A percentile compares a stretch with the other conserved stretches of the same genome.
Conservation (phyloP, 2,888 invertebrate species). For the Hermodice carunculata region DNA sequence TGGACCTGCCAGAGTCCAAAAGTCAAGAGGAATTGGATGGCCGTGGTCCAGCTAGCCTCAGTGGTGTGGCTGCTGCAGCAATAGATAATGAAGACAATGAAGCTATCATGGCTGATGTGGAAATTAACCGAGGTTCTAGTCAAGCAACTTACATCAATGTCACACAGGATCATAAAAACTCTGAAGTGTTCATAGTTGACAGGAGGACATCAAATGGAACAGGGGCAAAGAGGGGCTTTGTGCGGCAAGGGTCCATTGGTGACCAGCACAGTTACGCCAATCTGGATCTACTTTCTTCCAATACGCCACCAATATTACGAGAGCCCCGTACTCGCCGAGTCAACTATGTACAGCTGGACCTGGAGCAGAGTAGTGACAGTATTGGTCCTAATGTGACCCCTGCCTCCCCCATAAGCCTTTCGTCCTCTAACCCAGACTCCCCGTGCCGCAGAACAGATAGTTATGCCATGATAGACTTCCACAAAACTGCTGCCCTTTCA, state of each 20-base stretch:
- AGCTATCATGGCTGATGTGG: slow-evolving; percentile 1
- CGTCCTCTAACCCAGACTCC: slow-evolving; percentile 51
- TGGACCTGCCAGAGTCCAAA: slow-evolving; percentile 20
- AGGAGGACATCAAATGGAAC: background rate
- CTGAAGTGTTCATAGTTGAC: background rate
- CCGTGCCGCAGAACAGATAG: slow-evolving; percentile 70
- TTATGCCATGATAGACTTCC: slow-evolving; percentile 94
- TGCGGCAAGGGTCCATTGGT: slow-evolving; percentile 2
- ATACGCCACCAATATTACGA: no score
- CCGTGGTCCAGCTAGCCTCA: background rate
- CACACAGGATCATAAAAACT: no score
- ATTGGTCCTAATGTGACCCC: slow-evolving; percentile 29
- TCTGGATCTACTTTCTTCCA: slow-evolving; percentile 7
- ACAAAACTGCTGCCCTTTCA: slow-evolving; percentile 90
- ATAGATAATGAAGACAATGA: background rate
- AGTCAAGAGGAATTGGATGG: background rate
- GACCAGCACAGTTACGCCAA: slow-evolving; percentile 24
- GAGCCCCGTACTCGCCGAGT: slow-evolving; percentile 1
- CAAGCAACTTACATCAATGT: slow-evolving; percentile 33
- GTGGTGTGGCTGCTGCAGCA: background rate
- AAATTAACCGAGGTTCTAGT: slow-evolving; percentile 12
- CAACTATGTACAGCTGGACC: slow-evolving; percentile 36
- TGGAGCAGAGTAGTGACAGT: slow-evolving; percentile 19
- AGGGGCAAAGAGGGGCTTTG: background rate
- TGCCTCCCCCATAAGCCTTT: slow-evolving; percentile 51